Percentiles rank a stretch among this genome's conserved stretches.
phyloP scores from a whole-genome alignment of 1,140 invertebrate species.

The Procambarus clarkii region DNA sequence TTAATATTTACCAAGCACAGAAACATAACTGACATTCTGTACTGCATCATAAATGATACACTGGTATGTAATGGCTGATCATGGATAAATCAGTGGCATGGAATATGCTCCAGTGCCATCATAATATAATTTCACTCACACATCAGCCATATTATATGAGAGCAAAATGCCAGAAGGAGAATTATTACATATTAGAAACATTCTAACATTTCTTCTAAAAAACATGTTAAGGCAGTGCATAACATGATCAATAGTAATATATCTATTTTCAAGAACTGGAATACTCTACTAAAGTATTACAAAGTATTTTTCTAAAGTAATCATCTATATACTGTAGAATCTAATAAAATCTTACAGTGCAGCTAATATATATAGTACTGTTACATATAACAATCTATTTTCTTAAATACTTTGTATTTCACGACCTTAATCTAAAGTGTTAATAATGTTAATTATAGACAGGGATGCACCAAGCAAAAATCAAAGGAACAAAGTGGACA shows the following conservation, averaged over 20 bases:
- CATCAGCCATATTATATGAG: neutral
- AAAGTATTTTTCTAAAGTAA: neutral
- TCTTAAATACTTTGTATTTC: constrained; percentile 36
- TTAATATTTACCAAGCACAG: no score
- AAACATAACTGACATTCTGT: no score
- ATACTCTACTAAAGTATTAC: neutral
- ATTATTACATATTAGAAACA: neutral
- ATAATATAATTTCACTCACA: neutral
- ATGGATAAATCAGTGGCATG: neutral
- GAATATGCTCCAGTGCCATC: neutral
- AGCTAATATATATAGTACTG: constrained; percentile 39
- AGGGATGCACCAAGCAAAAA: constrained; percentile 66
- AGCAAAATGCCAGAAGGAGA: neutral
- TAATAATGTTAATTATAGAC: constrained; percentile 37
- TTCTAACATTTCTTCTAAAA: neutral
- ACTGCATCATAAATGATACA: neutral
- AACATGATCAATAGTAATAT: neutral
- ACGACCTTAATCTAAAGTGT: constrained; percentile 54
- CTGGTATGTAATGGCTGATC: neutral
- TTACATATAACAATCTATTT: constrained; percentile 20
- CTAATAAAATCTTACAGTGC: constrained; percentile 22
- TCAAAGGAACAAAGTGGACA: constrained; percentile 43
- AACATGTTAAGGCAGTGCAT: neutral
- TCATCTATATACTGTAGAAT: neutral
- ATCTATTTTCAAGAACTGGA: no score